These are phyloP conservation scores for Tetropium fuscum DNA, from an alignment of 2,888 invertebrate genomes.

Conservation along the genomic window DNA sequence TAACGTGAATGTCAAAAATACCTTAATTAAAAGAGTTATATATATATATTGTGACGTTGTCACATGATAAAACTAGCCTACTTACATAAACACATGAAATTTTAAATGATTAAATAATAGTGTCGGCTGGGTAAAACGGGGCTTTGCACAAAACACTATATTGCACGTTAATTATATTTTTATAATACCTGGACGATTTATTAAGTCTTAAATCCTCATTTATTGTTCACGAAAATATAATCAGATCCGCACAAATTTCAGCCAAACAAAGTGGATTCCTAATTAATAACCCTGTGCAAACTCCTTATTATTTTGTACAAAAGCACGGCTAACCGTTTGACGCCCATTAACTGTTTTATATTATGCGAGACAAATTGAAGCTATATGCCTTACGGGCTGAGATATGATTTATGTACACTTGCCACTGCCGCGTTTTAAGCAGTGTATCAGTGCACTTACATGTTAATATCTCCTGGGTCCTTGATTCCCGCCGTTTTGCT, in stretches of 20 bases:
- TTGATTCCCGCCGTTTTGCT: slow-evolving; percentile 64
- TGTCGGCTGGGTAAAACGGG: slow-evolving; percentile 1
- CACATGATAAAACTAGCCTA: slow-evolving; percentile 20
- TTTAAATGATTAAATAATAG: not conserved
- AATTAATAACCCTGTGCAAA: slow-evolving; percentile 15
- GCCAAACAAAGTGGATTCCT: not conserved
- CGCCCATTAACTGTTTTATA: slow-evolving; percentile 3
- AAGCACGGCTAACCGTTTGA: slow-evolving; percentile 16
- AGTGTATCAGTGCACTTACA: slow-evolving; percentile 56
- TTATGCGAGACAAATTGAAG: slow-evolving; percentile 17
- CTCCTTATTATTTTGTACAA: slow-evolving; percentile 16
- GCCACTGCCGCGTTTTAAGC: slow-evolving; percentile 44
- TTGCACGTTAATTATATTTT: slow-evolving; percentile 13
- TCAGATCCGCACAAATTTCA: not conserved
- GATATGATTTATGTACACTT: slow-evolving; percentile 44
- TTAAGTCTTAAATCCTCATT: not conserved
- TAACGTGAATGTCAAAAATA: slow-evolving; percentile 33
- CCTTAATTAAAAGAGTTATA: slow-evolving; percentile 5
- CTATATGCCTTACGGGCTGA: slow-evolving; percentile 13
- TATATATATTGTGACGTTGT: slow-evolving; percentile 14
- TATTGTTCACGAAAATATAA: not conserved
- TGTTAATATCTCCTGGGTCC: slow-evolving; percentile 58
- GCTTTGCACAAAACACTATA: slow-evolving; percentile 17
- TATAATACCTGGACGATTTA: slow-evolving; percentile 1
- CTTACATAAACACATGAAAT: slow-evolving; percentile 20